Base-by-base conservation (phyloP, 2,888 invertebrate genomes). In the Bruchidius siliquastri region DNA sequence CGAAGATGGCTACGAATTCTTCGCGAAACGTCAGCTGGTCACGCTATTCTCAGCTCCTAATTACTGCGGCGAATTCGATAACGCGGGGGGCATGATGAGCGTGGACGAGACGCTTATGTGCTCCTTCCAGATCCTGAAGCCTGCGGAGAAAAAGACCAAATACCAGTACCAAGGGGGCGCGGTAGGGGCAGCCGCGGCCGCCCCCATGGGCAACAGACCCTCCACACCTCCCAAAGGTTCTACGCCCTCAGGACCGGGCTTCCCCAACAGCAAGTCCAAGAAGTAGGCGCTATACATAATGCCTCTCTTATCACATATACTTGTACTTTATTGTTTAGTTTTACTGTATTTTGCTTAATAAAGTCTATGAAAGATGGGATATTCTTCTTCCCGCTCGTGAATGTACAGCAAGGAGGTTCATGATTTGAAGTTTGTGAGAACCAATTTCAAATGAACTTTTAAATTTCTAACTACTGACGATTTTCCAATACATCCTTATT, bases 81-180 rank as follows among this genome's bases (percentile, higher is more conserved):
- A 99, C 86, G 98, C 98, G 72, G 99, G 98, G 74, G 99, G 98
- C 76, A 99, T 99, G 98, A 99, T 99, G 99, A 96, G 96, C 77
- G 99, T 99, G 66, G 99, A 99, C 87, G 98, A 99, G 86, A 96
- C 97, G 76, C 91, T 99, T 72, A 98, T 99, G 98, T 99, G 99
- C 90, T 98, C 98, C 81, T 99, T 99, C 90, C 98, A 99, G 94
- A 30, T 71, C 8, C 88, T 99, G 88, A 99, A 99, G 88, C 99
- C 99, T 83, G 98, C 98, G 77, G 99, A 99, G 89, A 99, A 99
- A 90, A 99, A 99, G 89, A 98, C 99, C 81, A 99, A 99, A 89
- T 99, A 98, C 88, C 96, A 98, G 86, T 99, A 99, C 88, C 92
- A 93, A 82, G 68, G 68, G 8, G 68, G 68, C 10, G 20, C 68